phyloP scores from a whole-genome alignment of 2,113 vertebrate genomes.

The Ibidorhyncha struthersii region DNA sequence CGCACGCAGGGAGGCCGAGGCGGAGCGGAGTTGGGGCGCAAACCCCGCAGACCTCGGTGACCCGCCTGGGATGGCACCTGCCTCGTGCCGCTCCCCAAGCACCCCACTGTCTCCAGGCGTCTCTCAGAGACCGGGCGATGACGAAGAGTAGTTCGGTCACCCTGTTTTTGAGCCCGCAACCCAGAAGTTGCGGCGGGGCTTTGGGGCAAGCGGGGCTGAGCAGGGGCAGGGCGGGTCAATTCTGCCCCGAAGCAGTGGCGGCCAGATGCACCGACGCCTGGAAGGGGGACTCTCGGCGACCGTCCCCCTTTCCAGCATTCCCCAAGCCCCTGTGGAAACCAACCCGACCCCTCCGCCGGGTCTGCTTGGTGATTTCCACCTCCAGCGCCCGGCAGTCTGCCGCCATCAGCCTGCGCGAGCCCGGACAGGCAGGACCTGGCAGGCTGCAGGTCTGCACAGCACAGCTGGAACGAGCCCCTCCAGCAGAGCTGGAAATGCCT shows the following conservation, averaged over 20 bases:
- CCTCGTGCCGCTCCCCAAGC: background rate
- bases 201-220: background rate
- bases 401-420: background rate
- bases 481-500: background rate
- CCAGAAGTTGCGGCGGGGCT: background rate
- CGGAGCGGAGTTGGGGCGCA: rapidly evolving
- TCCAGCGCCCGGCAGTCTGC: conserved; percentile 17
- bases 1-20: background rate
- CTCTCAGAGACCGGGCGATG: background rate
- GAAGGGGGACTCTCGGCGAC: background rate
- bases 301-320: background rate
- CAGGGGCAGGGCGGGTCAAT: background rate
- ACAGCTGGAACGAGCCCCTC: background rate
- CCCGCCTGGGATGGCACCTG: rapidly evolving
- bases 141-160: rapidly evolving
- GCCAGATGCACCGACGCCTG: background rate
- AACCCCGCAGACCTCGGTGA: rapidly evolving
- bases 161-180: rapidly evolving
- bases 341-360: background rate
- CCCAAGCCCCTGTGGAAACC: background rate
- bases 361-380: background rate
- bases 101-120: background rate
- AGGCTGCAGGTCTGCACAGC: background rate
- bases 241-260: background rate
- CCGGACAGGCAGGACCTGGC: background rate